Evolutionary conservation across 2,888 invertebrate species (phyloP), one percentile per base, ranked within the genome.

Genomic region (Marasmarcha lunaedactyla): DNA sequence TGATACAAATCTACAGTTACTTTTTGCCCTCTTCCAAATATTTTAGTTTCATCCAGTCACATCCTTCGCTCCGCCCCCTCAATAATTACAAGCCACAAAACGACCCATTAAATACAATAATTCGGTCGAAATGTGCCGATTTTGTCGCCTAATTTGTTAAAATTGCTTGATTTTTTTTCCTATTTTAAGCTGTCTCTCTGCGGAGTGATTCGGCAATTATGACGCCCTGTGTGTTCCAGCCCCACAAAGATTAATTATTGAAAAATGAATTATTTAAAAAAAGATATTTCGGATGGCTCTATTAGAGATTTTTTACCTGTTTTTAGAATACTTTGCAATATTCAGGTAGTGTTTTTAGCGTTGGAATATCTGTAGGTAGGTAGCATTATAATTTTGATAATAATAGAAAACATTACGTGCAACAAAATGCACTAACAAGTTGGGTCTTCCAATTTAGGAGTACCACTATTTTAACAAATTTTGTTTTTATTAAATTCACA

Each of bases 81-180:
- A 67, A 71, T 69, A 69, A 67, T 57, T 54, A 30, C 30, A 30
- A 30, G 11, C 58, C 54, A 63, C 59, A 63, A 59, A 68, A 65
- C 65, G 63, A 59, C 61, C 52, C 59, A 57, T 46, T 63, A 71
- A 66, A 57, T 65, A 61, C 58, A 64, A 68, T 64, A 68, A 71
- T 72, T 65, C 61, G 54, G 50, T 56, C 55, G 54, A 69, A 73
- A 77, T 55, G 74, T 74, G 78, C 52, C 62, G 63, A 69, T 57
- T 76, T 74, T 79, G 78, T 79, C 78, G 77, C 78, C 70, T 72
- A 76, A 77, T 78, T 74, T 72, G 76, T 78, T 70, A 66, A 72
- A 70, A 71, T 73, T 70, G 48, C 46, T 46, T 40, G 46, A 51
- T 58, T 58, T 65, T 65, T 62, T 58, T 48, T 50, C 35, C 43